Conservation (phyloP, 2,888 invertebrate species). For the Latrodectus hesperus region DNA sequence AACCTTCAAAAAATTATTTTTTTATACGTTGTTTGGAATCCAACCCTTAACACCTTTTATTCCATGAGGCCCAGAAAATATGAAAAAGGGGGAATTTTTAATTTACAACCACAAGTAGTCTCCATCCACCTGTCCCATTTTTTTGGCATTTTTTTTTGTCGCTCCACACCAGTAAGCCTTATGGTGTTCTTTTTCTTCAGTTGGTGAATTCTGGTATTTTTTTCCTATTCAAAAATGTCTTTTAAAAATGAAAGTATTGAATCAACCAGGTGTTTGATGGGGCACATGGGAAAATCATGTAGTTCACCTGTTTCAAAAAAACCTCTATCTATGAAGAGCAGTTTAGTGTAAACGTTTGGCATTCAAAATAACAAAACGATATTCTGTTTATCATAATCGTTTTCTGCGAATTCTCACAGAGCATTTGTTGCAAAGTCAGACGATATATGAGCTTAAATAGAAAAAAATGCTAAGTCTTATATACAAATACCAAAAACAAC, state of each 20-base stretch:
- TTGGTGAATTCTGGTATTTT: not conserved
- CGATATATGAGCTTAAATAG: no score
- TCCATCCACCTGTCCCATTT: constrained; percentile 41
- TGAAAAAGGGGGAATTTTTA: constrained; percentile 23
- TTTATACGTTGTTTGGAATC: not conserved
- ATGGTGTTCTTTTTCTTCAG: not conserved
- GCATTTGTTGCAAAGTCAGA: no score
- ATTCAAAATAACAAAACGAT: not conserved
- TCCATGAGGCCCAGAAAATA: not conserved
- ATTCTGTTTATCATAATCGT: not conserved
- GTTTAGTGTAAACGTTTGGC: not conserved
- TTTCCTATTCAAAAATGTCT: constrained; percentile 19
- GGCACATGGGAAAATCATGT: constrained; percentile 43
- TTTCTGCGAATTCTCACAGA: no score
- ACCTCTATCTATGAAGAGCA: constrained; percentile 14
- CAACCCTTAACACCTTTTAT: constrained; percentile 10
- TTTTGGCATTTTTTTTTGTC: not conserved
- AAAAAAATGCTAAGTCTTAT: no score
- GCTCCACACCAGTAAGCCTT: not conserved
- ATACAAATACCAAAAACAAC: no score
- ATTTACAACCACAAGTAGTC: constrained; percentile 49
- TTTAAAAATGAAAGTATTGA: not conserved
- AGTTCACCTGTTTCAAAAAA: constrained; percentile 44
- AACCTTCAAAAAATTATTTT: not conserved
- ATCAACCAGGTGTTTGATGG: constrained; percentile 36